Evolutionary conservation across 2,888 invertebrate genomes (phyloP), one percentile per base, ranked within the genome.

Genomic region (Tribolium freemani): DNA sequence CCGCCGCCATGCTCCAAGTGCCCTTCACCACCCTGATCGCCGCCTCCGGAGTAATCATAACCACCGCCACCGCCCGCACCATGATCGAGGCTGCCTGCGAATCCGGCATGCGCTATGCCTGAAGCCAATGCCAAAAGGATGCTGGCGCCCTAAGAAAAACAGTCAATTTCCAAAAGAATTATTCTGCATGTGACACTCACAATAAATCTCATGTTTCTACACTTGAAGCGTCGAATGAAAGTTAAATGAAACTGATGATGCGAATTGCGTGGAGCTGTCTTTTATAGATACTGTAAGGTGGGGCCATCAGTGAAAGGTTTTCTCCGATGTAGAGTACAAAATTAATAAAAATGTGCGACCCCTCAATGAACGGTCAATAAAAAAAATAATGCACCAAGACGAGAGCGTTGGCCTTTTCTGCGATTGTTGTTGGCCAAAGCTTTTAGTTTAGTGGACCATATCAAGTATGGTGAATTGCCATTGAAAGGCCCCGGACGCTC

Each of bases 211-310:
- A 82, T 82, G 76, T 78, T 78, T 63, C 53, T 16, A 75, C 74
- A 64, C 75, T 60, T 57, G 67, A 69, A 70, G 67, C 73, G 63
- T 68, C 78, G 75, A 76, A 78, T 73, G 79, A 80, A 80, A 79
- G 80, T 79, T 71, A 76, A 78, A 79, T 74, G 77, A 77, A 78
- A 83, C 83, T 83, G 82, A 82, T 83, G 80, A 80, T 77, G 77
- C 70, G 69, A 75, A 73, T 73, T 78, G 74, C 75, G 73, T 75
- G 76, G 66, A 70, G 54, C 68, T 72, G 76, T 71, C 80, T 82
- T 83, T 82, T 83, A 83, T 83, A 82, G 76, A 74, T 58, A 53
- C 72, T 71, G 72, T 66, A 76, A 80, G 81, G 81, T 79, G 82
- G 81, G 81, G 79, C 75, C 73, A 70, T 74, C 76, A 78, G 82